These are phyloP conservation scores for Pseudomyrmex sp. DNA, from an alignment of 1,140 invertebrate genomes.

Conservation along the genomic window DNA sequence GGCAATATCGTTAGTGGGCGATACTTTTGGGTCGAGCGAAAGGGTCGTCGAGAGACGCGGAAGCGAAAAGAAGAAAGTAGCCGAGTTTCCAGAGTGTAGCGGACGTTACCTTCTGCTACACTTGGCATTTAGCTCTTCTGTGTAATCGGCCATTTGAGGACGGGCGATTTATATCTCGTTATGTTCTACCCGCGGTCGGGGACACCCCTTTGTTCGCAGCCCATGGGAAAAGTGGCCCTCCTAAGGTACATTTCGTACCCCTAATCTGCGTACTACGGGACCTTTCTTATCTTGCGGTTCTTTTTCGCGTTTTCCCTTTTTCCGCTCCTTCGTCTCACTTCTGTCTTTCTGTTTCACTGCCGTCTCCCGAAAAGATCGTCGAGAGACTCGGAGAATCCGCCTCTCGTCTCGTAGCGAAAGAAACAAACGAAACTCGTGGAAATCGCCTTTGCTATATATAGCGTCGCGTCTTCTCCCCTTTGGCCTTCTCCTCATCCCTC, in stretches of 20 bases:
- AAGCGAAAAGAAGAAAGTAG: conserved; percentile 38
- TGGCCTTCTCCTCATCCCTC: background rate
- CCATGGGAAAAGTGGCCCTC: conserved; percentile 68
- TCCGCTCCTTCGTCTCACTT: background rate
- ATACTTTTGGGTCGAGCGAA: conserved; percentile 19
- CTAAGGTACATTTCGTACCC: conserved; percentile 69
- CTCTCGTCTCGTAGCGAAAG: conserved; percentile 65
- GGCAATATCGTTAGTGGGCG: conserved; percentile 28
- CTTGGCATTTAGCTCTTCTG: conserved; percentile 58
- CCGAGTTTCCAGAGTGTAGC: background rate
- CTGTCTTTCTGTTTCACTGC: conserved; percentile 25
- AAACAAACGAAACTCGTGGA: conserved; percentile 72
- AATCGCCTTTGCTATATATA: conserved; percentile 68
- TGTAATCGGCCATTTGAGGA: conserved; percentile 59
- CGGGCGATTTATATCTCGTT: conserved; percentile 69
- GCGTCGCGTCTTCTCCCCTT: background rate
- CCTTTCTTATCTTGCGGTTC: conserved; percentile 58
- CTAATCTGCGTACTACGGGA: conserved; percentile 72
- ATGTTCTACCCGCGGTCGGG: background rate
- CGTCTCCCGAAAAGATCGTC: conserved; percentile 56
- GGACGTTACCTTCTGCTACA: background rate
- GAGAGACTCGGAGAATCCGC: conserved; percentile 45
- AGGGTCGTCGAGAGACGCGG: conserved; percentile 14
- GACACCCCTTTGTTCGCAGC: conserved; percentile 41
- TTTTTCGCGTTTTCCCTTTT: conserved; percentile 32